Evolutionary conservation across 2,797 vertebrate species (phyloP).

Genomic region (Argya squamiceps): DNA sequence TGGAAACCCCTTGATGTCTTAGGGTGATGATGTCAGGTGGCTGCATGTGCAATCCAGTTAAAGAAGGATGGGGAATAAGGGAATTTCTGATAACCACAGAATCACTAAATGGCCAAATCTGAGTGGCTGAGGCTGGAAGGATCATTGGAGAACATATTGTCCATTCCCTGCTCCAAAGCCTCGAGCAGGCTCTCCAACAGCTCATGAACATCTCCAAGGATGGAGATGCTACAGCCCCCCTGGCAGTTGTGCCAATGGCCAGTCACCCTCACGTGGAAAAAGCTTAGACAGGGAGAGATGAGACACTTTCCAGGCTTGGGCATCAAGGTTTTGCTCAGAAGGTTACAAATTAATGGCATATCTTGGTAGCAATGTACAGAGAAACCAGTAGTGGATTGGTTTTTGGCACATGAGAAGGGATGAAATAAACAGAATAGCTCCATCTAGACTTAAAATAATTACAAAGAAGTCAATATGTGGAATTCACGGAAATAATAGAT

Average conservation of each 20-base stretch:
- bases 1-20: not conserved
- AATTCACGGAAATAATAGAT: not conserved
- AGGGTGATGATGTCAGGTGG: not conserved
- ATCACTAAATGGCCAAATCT: not conserved
- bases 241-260: not conserved
- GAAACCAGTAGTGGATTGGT: rapidly evolving
- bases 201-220: not conserved
- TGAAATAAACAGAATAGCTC: not conserved
- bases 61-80: not conserved
- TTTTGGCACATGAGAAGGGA: not conserved
- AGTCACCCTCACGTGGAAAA: not conserved
- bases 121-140: not conserved
- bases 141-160: not conserved
- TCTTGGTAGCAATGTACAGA: not conserved
- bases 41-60: not conserved
- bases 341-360: not conserved
- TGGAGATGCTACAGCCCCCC: not conserved
- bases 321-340: not conserved
- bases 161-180: not conserved
- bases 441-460: not conserved
- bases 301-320: not conserved
- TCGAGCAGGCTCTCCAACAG: not conserved
- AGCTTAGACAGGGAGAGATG: not conserved
- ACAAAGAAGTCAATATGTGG: not conserved
- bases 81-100: not conserved